These are phyloP conservation scores for Oscheius sp. DNA, from an alignment of 2,888 invertebrate genomes.

Conservation along the genomic window DNA sequence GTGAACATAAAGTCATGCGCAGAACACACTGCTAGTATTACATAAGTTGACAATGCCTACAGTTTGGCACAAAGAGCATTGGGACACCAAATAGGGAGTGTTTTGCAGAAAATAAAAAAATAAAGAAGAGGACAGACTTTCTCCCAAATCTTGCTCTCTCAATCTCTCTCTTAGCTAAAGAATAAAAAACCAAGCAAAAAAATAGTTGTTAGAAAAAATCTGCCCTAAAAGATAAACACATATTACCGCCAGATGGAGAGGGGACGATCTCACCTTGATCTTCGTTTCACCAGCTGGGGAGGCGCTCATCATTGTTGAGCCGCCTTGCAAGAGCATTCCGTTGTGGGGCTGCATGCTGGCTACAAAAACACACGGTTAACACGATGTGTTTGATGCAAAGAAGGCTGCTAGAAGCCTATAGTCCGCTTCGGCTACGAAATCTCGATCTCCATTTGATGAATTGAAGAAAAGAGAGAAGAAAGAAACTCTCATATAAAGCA, in stretches of 20 bases:
- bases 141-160: not conserved
- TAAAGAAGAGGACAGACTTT: conserved; percentile 17
- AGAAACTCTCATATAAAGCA: not conserved
- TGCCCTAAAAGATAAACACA: conserved; percentile 21
- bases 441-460: conserved; percentile 8
- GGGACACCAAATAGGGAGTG: conserved; percentile 35
- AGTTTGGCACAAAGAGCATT: conserved; percentile 34
- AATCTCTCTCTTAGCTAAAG: conserved; percentile 1
- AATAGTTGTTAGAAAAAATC: conserved; percentile 30
- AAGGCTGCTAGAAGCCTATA: conserved; percentile 30
- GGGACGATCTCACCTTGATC: conserved; percentile 34
- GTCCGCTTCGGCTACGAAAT: conserved; percentile 15
- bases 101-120: conserved; percentile 28
- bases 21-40: conserved; percentile 36
- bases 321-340: conserved; percentile 40
- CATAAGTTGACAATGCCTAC: conserved; percentile 33
- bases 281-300: conserved; percentile 39
- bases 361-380: conserved; percentile 42
- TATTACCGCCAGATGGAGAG: conserved; percentile 11
- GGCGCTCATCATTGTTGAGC: conserved; percentile 38
- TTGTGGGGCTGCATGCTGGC: conserved; percentile 43
- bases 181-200: conserved; percentile 17
- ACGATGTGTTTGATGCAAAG: conserved; percentile 36
- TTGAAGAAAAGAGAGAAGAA: not conserved
- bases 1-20: conserved; percentile 38